phyloP scores from a whole-genome alignment of 2,113 vertebrate species.

The Cheilinus undulatus region DNA sequence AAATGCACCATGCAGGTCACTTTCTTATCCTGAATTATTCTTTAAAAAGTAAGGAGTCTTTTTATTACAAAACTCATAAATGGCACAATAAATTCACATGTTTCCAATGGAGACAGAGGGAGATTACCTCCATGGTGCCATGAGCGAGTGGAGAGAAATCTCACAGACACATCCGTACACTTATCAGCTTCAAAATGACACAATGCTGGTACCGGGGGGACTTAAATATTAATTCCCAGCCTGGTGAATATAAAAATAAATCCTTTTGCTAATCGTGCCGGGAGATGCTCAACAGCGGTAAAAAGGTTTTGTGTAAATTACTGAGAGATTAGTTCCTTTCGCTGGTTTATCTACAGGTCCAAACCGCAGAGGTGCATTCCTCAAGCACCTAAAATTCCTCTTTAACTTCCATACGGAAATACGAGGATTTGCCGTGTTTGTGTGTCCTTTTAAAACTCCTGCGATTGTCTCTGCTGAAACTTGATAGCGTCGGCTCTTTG shows the following conservation, averaged over 20 bases:
- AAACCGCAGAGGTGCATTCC: slow-evolving; percentile 67
- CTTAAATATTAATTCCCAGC: slow-evolving; percentile 85
- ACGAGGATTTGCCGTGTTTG: slow-evolving; percentile 51
- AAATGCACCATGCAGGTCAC: slow-evolving; percentile 2
- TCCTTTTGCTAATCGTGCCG: slow-evolving; percentile 80
- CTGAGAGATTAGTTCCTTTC: slow-evolving; percentile 82
- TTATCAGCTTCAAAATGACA: slow-evolving; percentile 82
- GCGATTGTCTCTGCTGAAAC: slow-evolving; percentile 77
- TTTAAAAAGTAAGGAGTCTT: slow-evolving; percentile 6
- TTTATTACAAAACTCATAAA: slow-evolving; percentile 61
- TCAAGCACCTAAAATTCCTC: slow-evolving; percentile 68
- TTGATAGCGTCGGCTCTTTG: slow-evolving; percentile 75
- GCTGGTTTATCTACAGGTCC: slow-evolving; percentile 78
- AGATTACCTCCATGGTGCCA: slow-evolving; percentile 62
- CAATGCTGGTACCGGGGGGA: slow-evolving; percentile 71
- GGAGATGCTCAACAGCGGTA: slow-evolving; percentile 77
- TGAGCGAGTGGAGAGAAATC: slow-evolving; percentile 62
- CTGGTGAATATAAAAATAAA: slow-evolving; percentile 83
- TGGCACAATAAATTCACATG: slow-evolving; percentile 50
- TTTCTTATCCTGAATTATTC: slow-evolving; percentile 35
- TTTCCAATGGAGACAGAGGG: slow-evolving; percentile 60
- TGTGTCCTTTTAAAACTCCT: slow-evolving; percentile 63
- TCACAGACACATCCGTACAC: slow-evolving; percentile 74
- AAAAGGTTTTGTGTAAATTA: slow-evolving; percentile 86
- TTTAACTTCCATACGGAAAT: slow-evolving; percentile 57